A percentile compares a stretch with the other conserved stretches of the same genome.
Evolutionary conservation across 2,113 vertebrate genomes (phyloP).

Genomic region (Sinocyclocheilus maitianheensis): DNA sequence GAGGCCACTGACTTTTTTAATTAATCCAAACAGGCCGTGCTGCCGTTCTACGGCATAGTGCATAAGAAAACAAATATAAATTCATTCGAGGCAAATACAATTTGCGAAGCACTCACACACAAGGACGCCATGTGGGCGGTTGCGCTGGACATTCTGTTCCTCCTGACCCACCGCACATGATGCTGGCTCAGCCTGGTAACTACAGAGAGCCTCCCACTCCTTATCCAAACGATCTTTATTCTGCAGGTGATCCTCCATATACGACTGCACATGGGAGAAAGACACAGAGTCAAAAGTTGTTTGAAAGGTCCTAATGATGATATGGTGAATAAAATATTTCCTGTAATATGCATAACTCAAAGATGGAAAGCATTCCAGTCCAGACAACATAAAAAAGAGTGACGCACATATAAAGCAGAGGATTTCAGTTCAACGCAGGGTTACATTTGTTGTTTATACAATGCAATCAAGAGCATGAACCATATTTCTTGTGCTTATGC

Average conservation of each 20-base stretch:
- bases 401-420: neutral
- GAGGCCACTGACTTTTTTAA: conserved; percentile 1
- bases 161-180: conserved; percentile 74
- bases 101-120: conserved; percentile 80
- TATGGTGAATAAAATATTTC: neutral
- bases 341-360: neutral
- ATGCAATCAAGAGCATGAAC: neutral
- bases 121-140: conserved; percentile 80
- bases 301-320: neutral
- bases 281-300: neutral
- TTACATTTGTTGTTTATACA: conserved; percentile 21
- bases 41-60: neutral
- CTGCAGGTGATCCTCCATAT: conserved; percentile 98
- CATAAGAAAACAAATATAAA: neutral
- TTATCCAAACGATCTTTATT: conserved; percentile 94
- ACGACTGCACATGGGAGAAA: conserved; percentile 77
- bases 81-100: conserved; percentile 5
- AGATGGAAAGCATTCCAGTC: neutral
- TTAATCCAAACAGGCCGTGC: conserved; percentile 13
- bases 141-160: conserved; percentile 83
- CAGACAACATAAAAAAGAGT: neutral
- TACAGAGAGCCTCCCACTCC: conserved; percentile 94
- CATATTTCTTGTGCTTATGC: conserved; percentile 9
- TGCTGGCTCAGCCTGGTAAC: conserved; percentile 91
- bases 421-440: neutral